A percentile compares a stretch with the other conserved stretches of the same genome.
Conservation (phyloP, 2,113 vertebrate genomes). For the Percopsis transmontana region DNA sequence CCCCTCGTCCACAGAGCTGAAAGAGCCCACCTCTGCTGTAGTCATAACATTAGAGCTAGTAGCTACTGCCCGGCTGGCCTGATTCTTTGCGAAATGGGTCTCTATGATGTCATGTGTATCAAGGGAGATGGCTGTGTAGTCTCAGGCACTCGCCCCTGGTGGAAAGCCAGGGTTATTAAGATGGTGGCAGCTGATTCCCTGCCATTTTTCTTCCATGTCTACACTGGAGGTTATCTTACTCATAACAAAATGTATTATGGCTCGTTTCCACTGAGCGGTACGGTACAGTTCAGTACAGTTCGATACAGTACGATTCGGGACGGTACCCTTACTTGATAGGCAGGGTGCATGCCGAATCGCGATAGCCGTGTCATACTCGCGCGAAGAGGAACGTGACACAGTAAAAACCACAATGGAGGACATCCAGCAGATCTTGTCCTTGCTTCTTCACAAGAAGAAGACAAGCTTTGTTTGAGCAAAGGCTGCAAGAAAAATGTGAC, state of each 20-base stretch:
- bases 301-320: too few species aligned
- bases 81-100: slow-evolving; percentile 29
- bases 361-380: too few species aligned
- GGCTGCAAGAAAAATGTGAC: too few species aligned
- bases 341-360: too few species aligned
- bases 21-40: slow-evolving; percentile 45
- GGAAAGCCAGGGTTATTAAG: slow-evolving; percentile 56
- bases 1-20: slow-evolving; percentile 33
- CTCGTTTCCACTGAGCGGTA: too few species aligned
- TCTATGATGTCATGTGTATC: slow-evolving; percentile 57
- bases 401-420: too few species aligned
- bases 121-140: slow-evolving; percentile 24
- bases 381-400: too few species aligned
- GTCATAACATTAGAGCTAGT: slow-evolving; percentile 59
- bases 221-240: slow-evolving; percentile 61
- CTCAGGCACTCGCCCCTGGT: slow-evolving; percentile 49
- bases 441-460: too few species aligned
- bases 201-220: slow-evolving; percentile 24
- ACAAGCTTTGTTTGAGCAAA: too few species aligned
- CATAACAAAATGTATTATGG: slow-evolving; percentile 63
- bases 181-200: slow-evolving; percentile 52
- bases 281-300: too few species aligned
- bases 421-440: too few species aligned
- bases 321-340: too few species aligned
- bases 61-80: slow-evolving; percentile 34